A percentile compares a stretch with the other conserved stretches of the same genome.
These are phyloP conservation scores for Rhadina sibilatrix DNA, from an alignment of 2,113 vertebrate species.

Conservation along the genomic window DNA sequence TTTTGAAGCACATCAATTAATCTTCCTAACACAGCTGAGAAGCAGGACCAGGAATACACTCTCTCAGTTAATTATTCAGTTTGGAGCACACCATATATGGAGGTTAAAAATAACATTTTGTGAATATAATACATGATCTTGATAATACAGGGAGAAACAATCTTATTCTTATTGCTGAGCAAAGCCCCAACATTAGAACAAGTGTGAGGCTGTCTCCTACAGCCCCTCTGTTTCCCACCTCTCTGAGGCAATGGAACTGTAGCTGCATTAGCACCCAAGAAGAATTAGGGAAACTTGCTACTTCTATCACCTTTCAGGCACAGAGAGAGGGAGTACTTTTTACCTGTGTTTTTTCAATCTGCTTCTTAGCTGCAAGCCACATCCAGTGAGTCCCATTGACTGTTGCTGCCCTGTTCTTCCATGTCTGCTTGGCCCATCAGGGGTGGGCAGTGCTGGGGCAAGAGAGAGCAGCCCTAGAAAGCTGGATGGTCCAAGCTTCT, in stretches of 20 bases:
- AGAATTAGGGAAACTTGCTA: neutral
- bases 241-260: neutral
- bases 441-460: neutral
- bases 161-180: neutral
- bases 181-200: neutral
- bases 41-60: neutral
- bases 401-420: neutral
- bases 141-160: neutral
- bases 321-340: neutral
- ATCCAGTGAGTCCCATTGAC: neutral
- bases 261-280: neutral
- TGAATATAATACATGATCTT: neutral
- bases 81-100: neutral
- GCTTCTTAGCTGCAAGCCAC: neutral
- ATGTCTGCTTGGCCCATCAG: neutral
- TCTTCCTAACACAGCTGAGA: neutral
- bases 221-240: neutral
- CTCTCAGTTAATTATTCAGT: constrained; percentile 1
- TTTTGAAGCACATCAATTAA: neutral
- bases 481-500: neutral
- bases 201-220: neutral
- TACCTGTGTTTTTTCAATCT: rapidly evolving
- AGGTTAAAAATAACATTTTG: neutral
- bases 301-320: neutral
- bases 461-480: neutral